Conservation (phyloP, 2,113 vertebrate species). For the Tursiops truncatus region DNA sequence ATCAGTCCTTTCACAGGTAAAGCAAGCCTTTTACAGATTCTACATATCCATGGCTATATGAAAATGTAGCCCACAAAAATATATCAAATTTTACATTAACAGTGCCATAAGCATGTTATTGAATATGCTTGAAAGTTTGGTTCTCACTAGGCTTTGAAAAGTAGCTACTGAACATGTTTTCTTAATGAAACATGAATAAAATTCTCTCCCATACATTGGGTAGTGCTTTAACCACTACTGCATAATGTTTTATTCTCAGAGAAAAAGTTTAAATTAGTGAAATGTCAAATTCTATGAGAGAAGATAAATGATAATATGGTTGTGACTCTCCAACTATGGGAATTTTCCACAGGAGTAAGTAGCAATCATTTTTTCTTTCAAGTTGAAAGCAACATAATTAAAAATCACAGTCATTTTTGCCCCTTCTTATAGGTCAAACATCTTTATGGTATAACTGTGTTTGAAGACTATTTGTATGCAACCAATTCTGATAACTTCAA, state of each 20-base stretch:
- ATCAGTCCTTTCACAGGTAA: neutral
- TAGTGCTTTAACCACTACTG: neutral
- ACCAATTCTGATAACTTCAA: constrained; percentile 87
- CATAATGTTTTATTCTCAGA: neutral
- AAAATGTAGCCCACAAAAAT: neutral
- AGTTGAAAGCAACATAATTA: neutral
- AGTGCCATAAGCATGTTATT: neutral
- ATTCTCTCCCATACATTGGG: neutral
- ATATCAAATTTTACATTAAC: neutral
- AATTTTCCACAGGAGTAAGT: neutral
- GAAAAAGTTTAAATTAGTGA: neutral
- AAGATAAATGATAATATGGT: neutral
- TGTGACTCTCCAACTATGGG: neutral
- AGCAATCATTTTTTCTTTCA: neutral
- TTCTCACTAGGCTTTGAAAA: constrained; percentile 23
- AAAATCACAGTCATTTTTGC: constrained; percentile 47
- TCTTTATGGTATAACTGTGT: constrained; percentile 92
- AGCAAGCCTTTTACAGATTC: neutral
- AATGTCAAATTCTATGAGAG: neutral
- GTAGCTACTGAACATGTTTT: constrained; percentile 4
- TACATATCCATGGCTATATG: neutral
- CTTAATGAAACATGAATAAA: constrained; percentile 35
- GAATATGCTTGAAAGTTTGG: neutral
- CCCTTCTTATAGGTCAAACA: constrained; percentile 89
- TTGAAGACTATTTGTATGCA: constrained; percentile 96